Evolutionary conservation across 2,888 invertebrate genomes (phyloP).

Genomic region (Phengaris arion): DNA sequence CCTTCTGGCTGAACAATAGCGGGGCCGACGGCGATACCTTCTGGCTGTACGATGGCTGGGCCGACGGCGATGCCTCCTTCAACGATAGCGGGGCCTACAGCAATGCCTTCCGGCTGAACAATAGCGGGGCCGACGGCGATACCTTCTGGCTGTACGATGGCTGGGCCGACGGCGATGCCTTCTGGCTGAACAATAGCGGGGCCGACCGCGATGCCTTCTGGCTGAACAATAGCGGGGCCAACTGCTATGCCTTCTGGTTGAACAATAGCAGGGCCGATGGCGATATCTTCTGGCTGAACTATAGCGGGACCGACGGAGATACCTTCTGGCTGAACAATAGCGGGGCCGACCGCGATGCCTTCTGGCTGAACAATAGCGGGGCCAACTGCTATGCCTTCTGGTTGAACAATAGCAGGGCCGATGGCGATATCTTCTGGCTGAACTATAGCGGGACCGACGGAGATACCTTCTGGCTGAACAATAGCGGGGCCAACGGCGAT

Average conservation of each 20-base stretch:
- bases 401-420: not conserved
- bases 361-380: not conserved
- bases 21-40: slow-evolving; percentile 25
- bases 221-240: slow-evolving; percentile 28
- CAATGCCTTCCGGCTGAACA: slow-evolving; percentile 21
- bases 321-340: not conserved
- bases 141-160: not conserved
- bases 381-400: not conserved
- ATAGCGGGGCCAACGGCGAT: slow-evolving; percentile 4
- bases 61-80: slow-evolving; percentile 31
- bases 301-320: not conserved
- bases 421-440: not conserved
- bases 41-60: slow-evolving; percentile 28
- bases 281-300: not conserved
- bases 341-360: not conserved
- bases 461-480: not conserved
- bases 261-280: not conserved
- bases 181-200: slow-evolving; percentile 17
- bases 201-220: slow-evolving; percentile 2
- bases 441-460: not conserved
- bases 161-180: not conserved
- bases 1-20: slow-evolving; percentile 27
- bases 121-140: not conserved
- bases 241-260: slow-evolving; percentile 13
- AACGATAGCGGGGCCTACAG: slow-evolving; percentile 27